Evolutionary conservation across 2,888 invertebrate genomes (phyloP).

Genomic region (Spisula subtruncata): DNA sequence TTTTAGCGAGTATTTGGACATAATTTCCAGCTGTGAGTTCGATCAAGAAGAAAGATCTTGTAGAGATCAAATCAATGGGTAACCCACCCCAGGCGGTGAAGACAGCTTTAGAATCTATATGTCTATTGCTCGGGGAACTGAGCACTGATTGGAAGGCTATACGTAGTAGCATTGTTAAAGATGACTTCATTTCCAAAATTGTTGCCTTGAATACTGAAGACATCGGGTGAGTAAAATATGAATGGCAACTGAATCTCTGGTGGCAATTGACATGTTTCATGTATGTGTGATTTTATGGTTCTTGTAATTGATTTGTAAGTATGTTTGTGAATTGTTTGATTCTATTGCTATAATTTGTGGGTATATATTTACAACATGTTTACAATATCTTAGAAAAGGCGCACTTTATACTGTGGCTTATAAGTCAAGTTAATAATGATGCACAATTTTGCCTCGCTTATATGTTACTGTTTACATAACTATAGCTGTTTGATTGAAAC

Average conservation of each 20-base stretch:
- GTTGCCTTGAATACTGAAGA: constrained; percentile 86
- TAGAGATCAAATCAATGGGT: constrained; percentile 99
- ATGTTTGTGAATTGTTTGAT: no score
- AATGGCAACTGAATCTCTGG: not conserved
- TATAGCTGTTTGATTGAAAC: no score
- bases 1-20: constrained; percentile 12
- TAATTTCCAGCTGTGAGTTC: constrained; percentile 95
- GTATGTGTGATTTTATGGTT: not conserved
- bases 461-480: no score
- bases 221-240: constrained; percentile 83
- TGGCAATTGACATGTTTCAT: not conserved
- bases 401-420: no score
- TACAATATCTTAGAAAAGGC: no score
- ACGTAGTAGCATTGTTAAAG: constrained; percentile 98
- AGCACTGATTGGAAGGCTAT: constrained; percentile 98
- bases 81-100: constrained; percentile 99
- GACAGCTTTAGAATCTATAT: constrained; percentile 99
- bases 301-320: no score
- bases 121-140: constrained; percentile 98
- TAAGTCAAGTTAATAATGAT: no score
- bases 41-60: constrained; percentile 99
- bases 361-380: no score
- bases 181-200: constrained; percentile 90
- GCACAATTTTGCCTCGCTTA: no score
- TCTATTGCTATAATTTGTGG: no score